Percentiles rank a stretch among this genome's conserved stretches.
phyloP scores from a whole-genome alignment of 2,888 invertebrate genomes.

The Rugalucina vietnamica region DNA sequence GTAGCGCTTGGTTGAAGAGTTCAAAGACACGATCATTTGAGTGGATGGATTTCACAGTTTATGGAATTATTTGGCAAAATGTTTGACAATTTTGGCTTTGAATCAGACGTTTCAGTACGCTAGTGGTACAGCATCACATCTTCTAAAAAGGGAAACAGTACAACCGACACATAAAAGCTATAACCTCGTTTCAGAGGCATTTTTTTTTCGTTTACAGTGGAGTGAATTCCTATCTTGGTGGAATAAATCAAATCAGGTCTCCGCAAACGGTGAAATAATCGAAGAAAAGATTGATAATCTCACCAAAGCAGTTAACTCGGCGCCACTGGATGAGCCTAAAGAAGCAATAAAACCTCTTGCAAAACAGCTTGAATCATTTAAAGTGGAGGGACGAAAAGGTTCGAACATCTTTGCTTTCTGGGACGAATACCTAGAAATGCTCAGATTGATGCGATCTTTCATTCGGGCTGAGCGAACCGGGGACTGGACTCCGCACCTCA shows the following conservation, averaged over 20 bases:
- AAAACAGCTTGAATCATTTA: background rate
- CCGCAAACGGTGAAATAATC: background rate
- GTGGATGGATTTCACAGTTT: constrained; percentile 10
- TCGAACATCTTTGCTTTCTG: background rate
- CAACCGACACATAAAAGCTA: background rate
- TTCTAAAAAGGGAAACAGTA: background rate
- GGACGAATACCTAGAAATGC: background rate
- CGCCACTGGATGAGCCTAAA: background rate
- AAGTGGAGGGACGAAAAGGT: background rate
- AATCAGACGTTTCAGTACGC: constrained; percentile 15
- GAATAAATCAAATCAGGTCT: background rate
- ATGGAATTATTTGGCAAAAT: background rate
- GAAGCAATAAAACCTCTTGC: too few species aligned
- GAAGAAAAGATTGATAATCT: background rate
- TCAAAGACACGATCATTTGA: background rate
- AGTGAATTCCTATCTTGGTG: background rate
- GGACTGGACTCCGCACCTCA: background rate
- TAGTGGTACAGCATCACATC: background rate
- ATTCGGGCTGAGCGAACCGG: background rate
- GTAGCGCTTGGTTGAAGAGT: background rate
- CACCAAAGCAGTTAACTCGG: background rate
- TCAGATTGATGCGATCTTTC: background rate
- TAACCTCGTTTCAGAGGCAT: background rate
- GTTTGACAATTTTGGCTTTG: background rate
- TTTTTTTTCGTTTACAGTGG: background rate